Evolutionary conservation across 2,888 invertebrate species (phyloP).

Genomic region (Luperina testacea): DNA sequence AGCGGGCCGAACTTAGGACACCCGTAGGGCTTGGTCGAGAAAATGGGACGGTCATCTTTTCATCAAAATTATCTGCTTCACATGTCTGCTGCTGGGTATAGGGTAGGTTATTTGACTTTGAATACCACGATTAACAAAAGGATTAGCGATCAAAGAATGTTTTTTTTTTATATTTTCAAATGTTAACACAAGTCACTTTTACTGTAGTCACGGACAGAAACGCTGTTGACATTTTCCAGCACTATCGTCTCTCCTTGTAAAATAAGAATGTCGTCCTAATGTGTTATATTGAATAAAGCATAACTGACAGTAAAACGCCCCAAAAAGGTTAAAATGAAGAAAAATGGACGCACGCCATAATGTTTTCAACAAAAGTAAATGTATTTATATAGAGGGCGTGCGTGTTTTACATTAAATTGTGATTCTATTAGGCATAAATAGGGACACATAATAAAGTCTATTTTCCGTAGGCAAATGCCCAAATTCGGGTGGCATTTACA

Average conservation of each 20-base stretch:
- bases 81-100: background rate
- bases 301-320: constrained; percentile 29
- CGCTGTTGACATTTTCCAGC: background rate
- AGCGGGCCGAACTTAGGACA: constrained; percentile 20
- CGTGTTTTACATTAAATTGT: constrained; percentile 63
- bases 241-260: background rate
- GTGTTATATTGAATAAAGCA: constrained; percentile 39
- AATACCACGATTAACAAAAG: background rate
- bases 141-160: background rate
- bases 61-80: constrained; percentile 30
- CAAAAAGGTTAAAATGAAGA: constrained; percentile 57
- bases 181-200: background rate
- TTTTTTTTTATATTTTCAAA: background rate
- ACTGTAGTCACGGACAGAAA: too few relatives aligned
- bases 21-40: constrained; percentile 18
- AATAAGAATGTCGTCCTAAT: constrained; percentile 1
- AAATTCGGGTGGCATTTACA: constrained; percentile 64
- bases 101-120: background rate
- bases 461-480: constrained; percentile 69
- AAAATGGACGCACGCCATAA: constrained; percentile 55
- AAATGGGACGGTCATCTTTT: constrained; percentile 49
- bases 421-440: constrained; percentile 71
- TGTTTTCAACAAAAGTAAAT: constrained; percentile 54
- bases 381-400: constrained; percentile 54
- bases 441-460: constrained; percentile 73